Base-by-base conservation (phyloP, 2,797 vertebrate genomes). In the Chaetodon trifasciatus region DNA sequence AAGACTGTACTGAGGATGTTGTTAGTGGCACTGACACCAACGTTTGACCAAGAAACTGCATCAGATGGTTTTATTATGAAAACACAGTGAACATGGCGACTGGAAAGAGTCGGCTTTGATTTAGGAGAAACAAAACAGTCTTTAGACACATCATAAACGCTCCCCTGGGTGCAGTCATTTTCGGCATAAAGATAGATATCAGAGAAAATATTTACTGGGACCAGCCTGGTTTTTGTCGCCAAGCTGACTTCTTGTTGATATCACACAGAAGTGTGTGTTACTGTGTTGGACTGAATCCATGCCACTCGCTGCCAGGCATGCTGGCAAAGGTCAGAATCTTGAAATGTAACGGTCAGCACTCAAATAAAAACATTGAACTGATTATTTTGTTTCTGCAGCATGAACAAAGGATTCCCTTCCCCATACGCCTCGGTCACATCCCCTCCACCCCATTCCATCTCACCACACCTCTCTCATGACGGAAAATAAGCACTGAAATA, bases 341-440 rank as follows among this genome's bases (percentile, higher is more conserved):
- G 19, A 72, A 69, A 65, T 35, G 5, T 9, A 81, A 35, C 6
- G 6, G 39, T 62, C 12, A 0, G 17, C 11, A 5, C 42, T 75
- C 10, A 47, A 82, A 81, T 60, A 55, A 58, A 88, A 87, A 84
- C 71, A 79, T 17, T 37, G 3, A 66, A 52, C 5, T 68, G 70
- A 79, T 89, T 83, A 83, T 87, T 91, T 81, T 76, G 62, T 91
- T 89, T 73, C 23, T 67, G 8, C 32, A 28, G n/a, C 13, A 1
- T 69, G 79, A 93, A 89, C 89, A 92, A 91, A 91, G 76, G 72
- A 63, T 68, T 79, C 47, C 74, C 24, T n/a, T 71, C 58, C 68
- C 21, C 32, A 11, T 24, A 35, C 0, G 23, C 67, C 56, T 74
- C 28, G 1, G 28, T 80, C 82, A 88, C 76, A 74, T 88, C 84